Percentiles rank a stretch among this genome's conserved stretches.
Evolutionary conservation across 2,888 invertebrate genomes (phyloP).

Genomic region (Geophilus truncorum): DNA sequence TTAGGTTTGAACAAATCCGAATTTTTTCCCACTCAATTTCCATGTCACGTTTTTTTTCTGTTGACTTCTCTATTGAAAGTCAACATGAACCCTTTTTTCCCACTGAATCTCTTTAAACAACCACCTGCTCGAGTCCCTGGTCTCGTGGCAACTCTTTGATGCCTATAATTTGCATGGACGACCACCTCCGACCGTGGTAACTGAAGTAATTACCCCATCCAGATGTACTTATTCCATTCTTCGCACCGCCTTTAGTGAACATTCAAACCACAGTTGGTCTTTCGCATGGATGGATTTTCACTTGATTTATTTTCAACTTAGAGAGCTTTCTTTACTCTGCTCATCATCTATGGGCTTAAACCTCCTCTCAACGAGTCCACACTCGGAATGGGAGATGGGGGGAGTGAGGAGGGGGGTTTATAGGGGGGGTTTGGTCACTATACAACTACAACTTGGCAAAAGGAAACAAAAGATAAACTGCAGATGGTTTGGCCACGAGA

Average conservation of each 20-base stretch:
- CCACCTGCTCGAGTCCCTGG: neutral
- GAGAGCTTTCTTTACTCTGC: neutral
- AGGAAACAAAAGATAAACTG: conserved; percentile 18
- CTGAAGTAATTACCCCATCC: neutral
- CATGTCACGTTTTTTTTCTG: too few relatives aligned
- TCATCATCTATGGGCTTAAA: neutral
- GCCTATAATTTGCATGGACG: neutral
- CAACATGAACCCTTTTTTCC: neutral
- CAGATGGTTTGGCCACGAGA: conserved; percentile 27
- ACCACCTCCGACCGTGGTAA: neutral
- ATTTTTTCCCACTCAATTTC: too few relatives aligned
- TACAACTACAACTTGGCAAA: conserved; percentile 5
- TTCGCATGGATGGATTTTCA: neutral
- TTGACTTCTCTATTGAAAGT: too few relatives aligned
- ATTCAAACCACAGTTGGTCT: neutral
- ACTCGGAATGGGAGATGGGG: neutral
- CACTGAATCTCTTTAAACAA: neutral
- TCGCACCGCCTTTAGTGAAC: too few relatives aligned
- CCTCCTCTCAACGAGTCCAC: neutral
- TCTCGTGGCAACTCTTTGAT: neutral
- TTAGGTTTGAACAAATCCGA: too few relatives aligned
- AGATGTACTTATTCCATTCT: neutral
- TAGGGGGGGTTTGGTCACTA: conserved; percentile 1
- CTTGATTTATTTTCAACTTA: conserved; percentile 1
- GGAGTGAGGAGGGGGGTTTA: neutral